Evolutionary conservation across 2,113 vertebrate genomes (phyloP), one percentile per base, ranked within the genome.

Genomic region (Cavia aperea): DNA sequence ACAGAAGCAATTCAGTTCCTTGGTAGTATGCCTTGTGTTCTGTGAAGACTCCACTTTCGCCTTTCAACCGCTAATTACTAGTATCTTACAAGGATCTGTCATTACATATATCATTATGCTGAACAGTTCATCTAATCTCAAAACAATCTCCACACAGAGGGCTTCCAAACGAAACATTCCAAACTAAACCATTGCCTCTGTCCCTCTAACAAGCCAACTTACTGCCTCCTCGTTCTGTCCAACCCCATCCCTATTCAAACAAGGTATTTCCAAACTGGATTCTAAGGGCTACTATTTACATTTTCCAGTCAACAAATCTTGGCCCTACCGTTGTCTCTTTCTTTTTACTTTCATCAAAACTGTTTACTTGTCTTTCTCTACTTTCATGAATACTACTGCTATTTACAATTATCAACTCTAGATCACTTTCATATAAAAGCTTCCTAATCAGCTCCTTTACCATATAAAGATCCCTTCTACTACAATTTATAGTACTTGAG

Each of bases 341-440:
- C 33, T 39, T 16, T 94, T 91, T 88, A 85, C 6, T 79, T 90
- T 90, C 39, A 89, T 19, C 86, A 51, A 89, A 95, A 89, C 63
- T 81, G 18, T 19, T 79, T 77, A 75, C 16, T 92, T 63, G 29
- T 43, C n/a, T 87, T 91, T 85, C 58, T 90, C 54, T 77, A 46
- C 60, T 63, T 89, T 92, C 39, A 89, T 33, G 23, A 90, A 26
- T 49, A 81, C 19, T n/a, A 65, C 5, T 87, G 33, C 65, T 88
- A 75, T n/a, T 60, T 65, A 73, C 24, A 36, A 70, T 60, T 63
- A 81, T 72, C 51, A 84, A 88, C 23, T 93, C 66, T 86, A 43
- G 75, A 83, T 70, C 66, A 92, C 31, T 24, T 66, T 39, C 54
- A 1, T 56, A 6, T 63, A 63, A 85, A 7, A 68, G 16, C 15